A percentile compares a stretch with the other conserved stretches of the same genome.
phyloP scores from a whole-genome alignment of 2,113 vertebrate genomes.

The Dendropsophus ebraccatus region DNA sequence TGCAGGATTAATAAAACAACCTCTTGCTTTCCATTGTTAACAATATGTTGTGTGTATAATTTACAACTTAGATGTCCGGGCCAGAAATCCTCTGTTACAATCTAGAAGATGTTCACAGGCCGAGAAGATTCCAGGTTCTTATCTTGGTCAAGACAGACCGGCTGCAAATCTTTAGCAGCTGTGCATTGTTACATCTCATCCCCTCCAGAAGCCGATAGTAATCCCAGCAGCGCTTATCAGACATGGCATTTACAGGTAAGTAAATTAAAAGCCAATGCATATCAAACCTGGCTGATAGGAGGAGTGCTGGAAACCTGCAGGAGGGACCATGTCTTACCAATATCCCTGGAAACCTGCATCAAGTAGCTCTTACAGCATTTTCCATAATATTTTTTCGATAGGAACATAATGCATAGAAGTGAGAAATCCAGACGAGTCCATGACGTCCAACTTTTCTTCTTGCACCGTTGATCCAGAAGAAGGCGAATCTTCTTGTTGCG shows the following conservation, averaged over 20 bases:
- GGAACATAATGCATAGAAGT: neutral
- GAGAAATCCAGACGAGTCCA: neutral
- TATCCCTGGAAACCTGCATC: neutral
- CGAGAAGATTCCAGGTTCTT: neutral
- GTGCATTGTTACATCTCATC: conserved; percentile 11
- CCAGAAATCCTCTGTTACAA: neutral
- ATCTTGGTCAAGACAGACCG: conserved; percentile 2
- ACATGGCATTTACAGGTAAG: conserved; percentile 10
- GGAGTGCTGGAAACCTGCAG: neutral
- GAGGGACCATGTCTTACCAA: neutral
- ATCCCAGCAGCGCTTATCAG: neutral
- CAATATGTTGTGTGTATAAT: neutral
- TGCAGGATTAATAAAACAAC: conserved; percentile 7
- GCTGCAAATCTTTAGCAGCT: neutral
- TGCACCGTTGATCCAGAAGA: neutral
- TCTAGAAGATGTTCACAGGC: neutral
- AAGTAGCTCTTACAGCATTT: neutral
- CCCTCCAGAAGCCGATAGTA: neutral
- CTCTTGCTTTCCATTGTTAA: neutral
- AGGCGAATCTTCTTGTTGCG: too few species aligned
- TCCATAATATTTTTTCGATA: neutral
- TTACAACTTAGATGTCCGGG: conserved; percentile 10
- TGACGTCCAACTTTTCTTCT: neutral
- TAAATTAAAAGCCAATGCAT: conserved; percentile 27
- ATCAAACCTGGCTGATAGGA: neutral